Conservation (phyloP, 2,888 invertebrate genomes). For the Eristalis tenax region DNA sequence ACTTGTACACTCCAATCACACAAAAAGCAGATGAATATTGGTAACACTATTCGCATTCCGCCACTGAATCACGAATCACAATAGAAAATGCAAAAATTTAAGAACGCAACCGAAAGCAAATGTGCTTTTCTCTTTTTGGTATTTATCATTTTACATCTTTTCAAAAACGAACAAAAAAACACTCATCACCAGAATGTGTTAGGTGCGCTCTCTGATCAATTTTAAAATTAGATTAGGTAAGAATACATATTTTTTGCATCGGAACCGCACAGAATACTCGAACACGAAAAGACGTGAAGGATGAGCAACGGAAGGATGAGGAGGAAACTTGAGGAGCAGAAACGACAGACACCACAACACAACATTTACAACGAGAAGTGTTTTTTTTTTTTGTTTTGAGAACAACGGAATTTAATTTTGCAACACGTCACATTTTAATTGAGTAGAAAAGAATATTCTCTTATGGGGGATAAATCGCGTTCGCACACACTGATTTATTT, state of each 20-base stretch:
- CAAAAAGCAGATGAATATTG: conserved; percentile 22
- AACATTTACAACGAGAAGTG: conserved; percentile 16
- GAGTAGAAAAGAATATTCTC: conserved; percentile 25
- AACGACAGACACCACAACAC: conserved; percentile 47
- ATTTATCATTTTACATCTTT: conserved; percentile 44
- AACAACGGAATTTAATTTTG: conserved; percentile 71
- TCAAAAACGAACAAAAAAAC: conserved; percentile 31
- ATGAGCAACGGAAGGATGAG: neutral
- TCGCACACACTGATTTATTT: conserved; percentile 14
- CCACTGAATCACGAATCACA: conserved; percentile 23
- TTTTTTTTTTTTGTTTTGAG: conserved; percentile 29
- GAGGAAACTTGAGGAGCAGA: conserved; percentile 11
- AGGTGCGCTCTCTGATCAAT: conserved; percentile 64
- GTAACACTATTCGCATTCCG: conserved; percentile 44
- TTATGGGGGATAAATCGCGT: conserved; percentile 11
- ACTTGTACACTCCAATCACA: conserved; percentile 6
- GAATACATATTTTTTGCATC: conserved; percentile 52
- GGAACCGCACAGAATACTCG: conserved; percentile 37
- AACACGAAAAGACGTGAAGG: conserved; percentile 3
- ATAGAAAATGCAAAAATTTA: conserved; percentile 49
- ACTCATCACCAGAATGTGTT: conserved; percentile 58
- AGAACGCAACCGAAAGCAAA: conserved; percentile 43
- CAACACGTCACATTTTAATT: conserved; percentile 69
- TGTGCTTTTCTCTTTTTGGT: conserved; percentile 24
- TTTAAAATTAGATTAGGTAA: conserved; percentile 72